Base-by-base conservation (phyloP, 2,797 vertebrate species). In the Sebastes umbrosus region DNA sequence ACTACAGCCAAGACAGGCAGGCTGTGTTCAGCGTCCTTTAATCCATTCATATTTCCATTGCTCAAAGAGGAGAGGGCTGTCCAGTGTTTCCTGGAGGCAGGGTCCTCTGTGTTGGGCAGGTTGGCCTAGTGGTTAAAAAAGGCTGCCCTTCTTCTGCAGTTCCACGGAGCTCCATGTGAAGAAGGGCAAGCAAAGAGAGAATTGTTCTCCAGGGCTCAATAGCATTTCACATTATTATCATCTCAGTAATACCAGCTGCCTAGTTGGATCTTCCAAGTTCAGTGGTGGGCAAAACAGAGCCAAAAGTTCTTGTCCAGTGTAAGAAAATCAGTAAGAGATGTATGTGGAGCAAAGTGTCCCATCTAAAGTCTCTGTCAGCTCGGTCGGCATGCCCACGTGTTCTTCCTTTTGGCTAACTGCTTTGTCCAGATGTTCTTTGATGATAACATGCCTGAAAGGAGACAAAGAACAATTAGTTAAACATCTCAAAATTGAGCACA, bases 11-110 rank as follows among this genome's bases (percentile, higher is more conserved):
- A 13, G 65, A 59, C 9, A 14, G 14, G 11, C 74, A 76, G 74
- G 63, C 65, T 54, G 55, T 20, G 43, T 57, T 70, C 55, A 77
- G 80, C 27, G 71, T 71, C 54, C 59, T 50, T 50, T 69, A 27
- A 58, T 79, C 58, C 16, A 68, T 79, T 70, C 57, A 64, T 39
- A 62, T 67, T 73, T 57, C 18, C 34, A 69, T 29, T 63, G 73
- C 36, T 78, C 39, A 72, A 18, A 70, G 64, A 68, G 55, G 64
- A 79, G n/a, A 81, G 20, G 32, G 69, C 77, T 75, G 77, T 88
- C 89, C 86, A 91, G 87, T 89, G 90, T 90, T 88, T 88, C 67
- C 69, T 73, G 55, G 83, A 84, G 82, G 83, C 75, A 32, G 55
- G 1, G 60, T 66, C 60, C 62, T 82, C 62, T 59, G 64, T 57